Conservation (phyloP, 53 echinoderm and acorn worm species). For the Actinopyga echinites region DNA sequence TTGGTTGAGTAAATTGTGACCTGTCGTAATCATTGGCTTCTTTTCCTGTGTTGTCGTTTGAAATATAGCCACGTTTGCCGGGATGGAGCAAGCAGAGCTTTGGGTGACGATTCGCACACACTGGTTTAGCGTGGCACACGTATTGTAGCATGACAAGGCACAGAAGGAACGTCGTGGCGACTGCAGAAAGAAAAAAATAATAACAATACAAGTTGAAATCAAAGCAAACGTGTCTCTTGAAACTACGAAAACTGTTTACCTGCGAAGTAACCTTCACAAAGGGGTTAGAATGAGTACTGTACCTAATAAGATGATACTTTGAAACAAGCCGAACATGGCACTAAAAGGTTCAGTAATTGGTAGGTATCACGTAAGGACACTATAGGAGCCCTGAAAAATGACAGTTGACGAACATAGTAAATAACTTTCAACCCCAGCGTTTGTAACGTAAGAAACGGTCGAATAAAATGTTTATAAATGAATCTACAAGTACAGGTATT, state of each 20-base stretch:
- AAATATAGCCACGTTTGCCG: conserved; percentile 20
- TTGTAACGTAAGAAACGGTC: no score
- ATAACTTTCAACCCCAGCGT: no score
- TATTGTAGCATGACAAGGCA: conserved; percentile 39
- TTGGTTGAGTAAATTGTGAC: conserved; percentile 31
- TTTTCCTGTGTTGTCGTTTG: neutral
- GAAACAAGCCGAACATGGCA: no score
- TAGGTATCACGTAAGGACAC: no score
- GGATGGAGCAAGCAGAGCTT: conserved; percentile 34
- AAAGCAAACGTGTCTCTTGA: neutral
- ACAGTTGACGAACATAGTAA: no score
- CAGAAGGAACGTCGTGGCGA: conserved; percentile 22
- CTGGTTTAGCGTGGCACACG: conserved; percentile 21
- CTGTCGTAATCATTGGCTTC: neutral
- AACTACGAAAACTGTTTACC: neutral
- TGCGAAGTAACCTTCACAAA: no score
- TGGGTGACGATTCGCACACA: conserved; percentile 11
- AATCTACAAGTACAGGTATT: no score
- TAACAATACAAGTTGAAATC: neutral
- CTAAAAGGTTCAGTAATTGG: no score
- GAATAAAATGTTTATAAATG: no score
- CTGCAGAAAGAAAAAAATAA: neutral
- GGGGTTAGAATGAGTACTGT: no score
- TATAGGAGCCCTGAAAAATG: no score
- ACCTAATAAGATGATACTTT: no score